Evolutionary conservation across 2,797 vertebrate genomes (phyloP), one percentile per base, ranked within the genome.

Genomic region (Morus bassanus): DNA sequence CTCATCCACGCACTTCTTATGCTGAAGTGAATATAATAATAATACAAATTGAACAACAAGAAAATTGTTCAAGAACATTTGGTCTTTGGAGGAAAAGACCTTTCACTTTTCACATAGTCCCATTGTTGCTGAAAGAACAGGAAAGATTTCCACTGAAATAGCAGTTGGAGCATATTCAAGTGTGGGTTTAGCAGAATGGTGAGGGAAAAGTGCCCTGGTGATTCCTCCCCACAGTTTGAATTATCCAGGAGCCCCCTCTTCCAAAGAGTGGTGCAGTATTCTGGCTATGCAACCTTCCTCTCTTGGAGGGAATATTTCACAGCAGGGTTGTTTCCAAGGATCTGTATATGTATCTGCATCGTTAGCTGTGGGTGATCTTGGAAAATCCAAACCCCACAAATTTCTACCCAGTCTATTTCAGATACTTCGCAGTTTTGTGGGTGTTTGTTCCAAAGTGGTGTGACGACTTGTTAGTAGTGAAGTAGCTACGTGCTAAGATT

Each of bases 1-100:
- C 33, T 78, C 68, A 60, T 57, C 51, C 74, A 21, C 45, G 64
- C 72, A 84, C 61, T 74, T 77, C 65, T 87, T 74, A 53, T 67
- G 56, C 63, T 76, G 72, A 90, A 94, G 86, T 65, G 53, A 91
- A 90, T 88, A 63, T 84, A 91, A 65, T 68, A 91, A 53, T 18
- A 94, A 82, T 91, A 92, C 15, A 93, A 96, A 96, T 37, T 69
- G 51, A 94, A 72, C 61, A 95, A 37, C 77, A 93, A 59, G n/a
- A 81, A 57, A 46, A 75, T 41, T 72, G 41, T 76, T 95, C 64
- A 70, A 79, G 85, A 92, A 54, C 64, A 83, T 93, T 93, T 77
- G 60, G 37, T 86, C 75, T 85, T 91, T 57, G 57, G 33, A 64
- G 63, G 57, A 81, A 69, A 91, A 83, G 10, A n/a, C n/a, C n/a